phyloP scores from a whole-genome alignment of 2,797 vertebrate genomes.

The Thripadectes ignobilis region DNA sequence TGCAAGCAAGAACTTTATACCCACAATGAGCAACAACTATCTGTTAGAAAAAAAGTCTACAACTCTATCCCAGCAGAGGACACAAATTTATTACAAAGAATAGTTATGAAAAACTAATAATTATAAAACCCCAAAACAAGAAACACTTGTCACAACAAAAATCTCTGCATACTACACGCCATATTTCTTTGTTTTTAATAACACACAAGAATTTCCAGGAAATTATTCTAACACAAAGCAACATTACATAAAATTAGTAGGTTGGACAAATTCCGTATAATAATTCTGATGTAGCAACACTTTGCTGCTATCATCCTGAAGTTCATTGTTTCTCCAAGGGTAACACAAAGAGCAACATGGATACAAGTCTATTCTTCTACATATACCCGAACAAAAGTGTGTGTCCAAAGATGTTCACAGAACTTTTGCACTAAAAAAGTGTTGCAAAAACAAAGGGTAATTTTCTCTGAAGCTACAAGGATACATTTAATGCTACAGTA shows the following conservation, averaged over 20 bases:
- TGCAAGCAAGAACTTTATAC: not conserved
- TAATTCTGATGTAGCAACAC: not conserved
- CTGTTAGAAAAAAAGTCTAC: not conserved
- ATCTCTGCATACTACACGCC: not conserved
- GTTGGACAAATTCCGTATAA: not conserved
- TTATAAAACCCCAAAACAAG: not conserved
- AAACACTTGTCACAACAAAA: not conserved
- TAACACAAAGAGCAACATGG: not conserved
- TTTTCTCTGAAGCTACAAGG: not conserved
- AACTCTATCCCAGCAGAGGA: not conserved
- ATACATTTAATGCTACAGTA: not conserved
- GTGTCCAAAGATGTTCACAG: not conserved
- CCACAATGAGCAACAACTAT: not conserved
- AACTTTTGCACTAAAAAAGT: not conserved
- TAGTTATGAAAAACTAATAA: not conserved
- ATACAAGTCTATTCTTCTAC: not conserved
- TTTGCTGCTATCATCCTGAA: not conserved
- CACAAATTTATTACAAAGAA: not conserved
- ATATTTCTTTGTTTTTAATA: not conserved
- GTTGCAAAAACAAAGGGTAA: not conserved
- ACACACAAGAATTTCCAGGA: not conserved
- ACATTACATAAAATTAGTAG: not conserved
- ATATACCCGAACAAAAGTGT: not conserved
- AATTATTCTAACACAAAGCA: not conserved
- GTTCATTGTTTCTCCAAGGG: not conserved